These are phyloP conservation scores for Capreolus pygargus DNA, from an alignment of 2,113 vertebrate species.

Conservation along the genomic window DNA sequence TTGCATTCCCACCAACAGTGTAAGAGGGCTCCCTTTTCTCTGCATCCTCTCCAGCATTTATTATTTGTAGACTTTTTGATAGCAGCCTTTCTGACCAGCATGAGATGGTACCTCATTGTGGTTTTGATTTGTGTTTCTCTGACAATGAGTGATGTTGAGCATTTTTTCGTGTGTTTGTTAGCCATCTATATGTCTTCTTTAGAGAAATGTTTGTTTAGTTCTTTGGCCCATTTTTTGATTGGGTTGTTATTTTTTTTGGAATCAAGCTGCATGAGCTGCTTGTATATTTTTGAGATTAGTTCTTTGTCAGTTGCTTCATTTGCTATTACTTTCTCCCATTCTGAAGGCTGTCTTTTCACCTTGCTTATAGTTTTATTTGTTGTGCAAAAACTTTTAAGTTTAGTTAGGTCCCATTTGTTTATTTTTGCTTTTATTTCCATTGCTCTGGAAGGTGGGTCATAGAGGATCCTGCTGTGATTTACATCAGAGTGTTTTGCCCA, in stretches of 20 bases:
- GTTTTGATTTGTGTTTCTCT: background rate
- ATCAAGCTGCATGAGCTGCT: background rate
- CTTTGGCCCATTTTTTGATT: background rate
- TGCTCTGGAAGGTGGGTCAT: background rate
- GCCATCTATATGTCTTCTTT: background rate
- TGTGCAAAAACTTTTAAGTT: background rate
- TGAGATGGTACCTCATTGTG: background rate
- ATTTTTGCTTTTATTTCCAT: background rate
- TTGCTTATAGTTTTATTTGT: background rate
- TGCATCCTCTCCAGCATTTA: background rate
- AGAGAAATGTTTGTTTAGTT: background rate
- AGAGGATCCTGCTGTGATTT: background rate
- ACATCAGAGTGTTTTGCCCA: background rate
- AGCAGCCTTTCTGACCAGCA: background rate
- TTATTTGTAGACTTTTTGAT: background rate
- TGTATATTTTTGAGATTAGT: background rate
- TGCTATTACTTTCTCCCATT: background rate
- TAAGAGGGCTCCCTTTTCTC: background rate
- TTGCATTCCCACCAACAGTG: background rate
- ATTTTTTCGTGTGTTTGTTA: background rate
- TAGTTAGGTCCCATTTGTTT: background rate
- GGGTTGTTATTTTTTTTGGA: background rate
- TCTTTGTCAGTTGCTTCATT: background rate
- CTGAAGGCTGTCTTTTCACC: background rate
- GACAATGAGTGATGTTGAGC: background rate